A percentile compares a stretch with the other conserved stretches of the same genome.
Evolutionary conservation across 2,888 invertebrate genomes (phyloP).

Genomic region (Platycnemis pennipes): DNA sequence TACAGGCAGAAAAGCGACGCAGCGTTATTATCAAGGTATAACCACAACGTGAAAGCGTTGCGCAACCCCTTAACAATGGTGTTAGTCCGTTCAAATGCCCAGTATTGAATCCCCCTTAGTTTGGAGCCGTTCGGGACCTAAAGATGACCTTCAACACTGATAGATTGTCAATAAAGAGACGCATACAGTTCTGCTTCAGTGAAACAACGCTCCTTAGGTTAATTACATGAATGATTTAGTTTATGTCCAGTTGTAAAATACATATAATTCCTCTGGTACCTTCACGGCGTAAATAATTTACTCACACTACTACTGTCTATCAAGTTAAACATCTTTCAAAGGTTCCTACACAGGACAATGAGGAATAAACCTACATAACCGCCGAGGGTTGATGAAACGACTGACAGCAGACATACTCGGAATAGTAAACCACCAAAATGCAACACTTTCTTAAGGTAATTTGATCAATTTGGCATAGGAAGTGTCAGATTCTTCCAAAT

Average conservation of each 20-base stretch:
- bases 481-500: neutral
- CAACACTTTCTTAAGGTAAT: no score
- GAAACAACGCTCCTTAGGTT: neutral
- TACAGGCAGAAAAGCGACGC: neutral
- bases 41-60: neutral
- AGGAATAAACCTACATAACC: neutral
- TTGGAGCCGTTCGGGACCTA: neutral
- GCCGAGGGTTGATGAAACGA: neutral
- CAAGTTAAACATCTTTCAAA: no score
- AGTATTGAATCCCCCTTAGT: no score
- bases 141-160: neutral
- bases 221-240: neutral
- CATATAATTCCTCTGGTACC: no score
- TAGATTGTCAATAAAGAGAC: neutral
- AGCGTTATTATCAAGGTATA: neutral
- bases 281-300: no score
- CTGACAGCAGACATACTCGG: no score
- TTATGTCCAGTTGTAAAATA: neutral
- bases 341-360: no score
- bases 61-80: neutral
- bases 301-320: no score
- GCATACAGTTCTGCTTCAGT: neutral
- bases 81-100: neutral
- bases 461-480: neutral
- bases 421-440: no score